phyloP scores from a whole-genome alignment of 2,113 vertebrate species.

The Rousettus leschenaultii region DNA sequence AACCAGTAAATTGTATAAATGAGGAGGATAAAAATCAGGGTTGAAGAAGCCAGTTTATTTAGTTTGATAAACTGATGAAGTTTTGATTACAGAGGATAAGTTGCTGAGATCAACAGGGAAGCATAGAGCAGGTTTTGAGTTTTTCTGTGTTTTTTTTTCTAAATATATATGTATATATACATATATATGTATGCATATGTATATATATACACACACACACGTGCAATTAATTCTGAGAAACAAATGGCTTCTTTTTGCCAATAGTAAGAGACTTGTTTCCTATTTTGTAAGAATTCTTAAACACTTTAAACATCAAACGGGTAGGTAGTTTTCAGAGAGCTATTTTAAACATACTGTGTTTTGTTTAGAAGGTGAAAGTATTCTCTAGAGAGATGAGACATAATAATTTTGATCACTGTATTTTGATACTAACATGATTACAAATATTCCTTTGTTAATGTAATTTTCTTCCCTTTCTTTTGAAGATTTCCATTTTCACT shows the following conservation, averaged over 20 bases:
- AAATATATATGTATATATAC: no score
- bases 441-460: slow-evolving; percentile 20
- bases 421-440: slow-evolving; percentile 25
- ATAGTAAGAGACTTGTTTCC: background rate
- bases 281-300: background rate
- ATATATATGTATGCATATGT: no score
- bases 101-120: slow-evolving; percentile 17
- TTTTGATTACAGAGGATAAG: background rate
- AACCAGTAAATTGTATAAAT: background rate
- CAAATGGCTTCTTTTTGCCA: slow-evolving; percentile 19
- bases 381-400: background rate
- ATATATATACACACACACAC: no score
- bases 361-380: background rate
- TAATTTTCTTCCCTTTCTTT: slow-evolving; percentile 42
- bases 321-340: background rate
- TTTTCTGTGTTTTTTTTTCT: background rate
- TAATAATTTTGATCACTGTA: background rate
- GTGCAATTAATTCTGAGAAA: slow-evolving; percentile 15
- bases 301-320: background rate
- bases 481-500: slow-evolving; percentile 24
- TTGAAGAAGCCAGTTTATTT: background rate
- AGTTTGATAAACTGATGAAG: background rate
- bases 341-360: slow-evolving; percentile 22
- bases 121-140: background rate
- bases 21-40: background rate